A percentile compares a stretch with the other conserved stretches of the same genome.
Evolutionary conservation across 2,797 vertebrate genomes (phyloP).

Genomic region (Centropyge bicolor): DNA sequence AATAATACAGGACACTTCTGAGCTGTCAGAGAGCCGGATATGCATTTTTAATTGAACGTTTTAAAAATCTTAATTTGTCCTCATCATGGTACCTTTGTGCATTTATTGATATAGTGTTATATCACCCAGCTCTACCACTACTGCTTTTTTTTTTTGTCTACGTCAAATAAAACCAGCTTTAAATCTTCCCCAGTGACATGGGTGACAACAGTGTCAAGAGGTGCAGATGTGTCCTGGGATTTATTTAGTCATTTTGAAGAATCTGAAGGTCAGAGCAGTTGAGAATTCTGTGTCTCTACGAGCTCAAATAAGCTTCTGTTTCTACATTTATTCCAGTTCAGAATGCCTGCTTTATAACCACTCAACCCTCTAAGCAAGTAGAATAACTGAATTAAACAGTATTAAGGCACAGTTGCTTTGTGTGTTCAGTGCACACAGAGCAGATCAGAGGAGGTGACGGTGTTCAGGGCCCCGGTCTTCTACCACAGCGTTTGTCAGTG

Average conservation of each 20-base stretch:
- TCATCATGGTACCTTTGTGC: neutral
- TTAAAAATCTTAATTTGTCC: no score
- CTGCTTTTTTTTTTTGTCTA: neutral
- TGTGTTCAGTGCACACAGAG: neutral
- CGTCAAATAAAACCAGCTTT: neutral
- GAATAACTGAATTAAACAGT: slow-evolving; percentile 20
- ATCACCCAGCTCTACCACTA: neutral
- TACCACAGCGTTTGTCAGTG: slow-evolving; percentile 29
- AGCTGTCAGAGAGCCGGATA: neutral
- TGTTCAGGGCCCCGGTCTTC: slow-evolving; percentile 36
- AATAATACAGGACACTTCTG: neutral
- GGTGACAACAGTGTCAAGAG: neutral
- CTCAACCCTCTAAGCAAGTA: slow-evolving; percentile 18
- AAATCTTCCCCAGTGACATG: neutral
- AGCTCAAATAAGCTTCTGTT: neutral
- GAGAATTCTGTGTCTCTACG: neutral
- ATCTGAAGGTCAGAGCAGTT: neutral
- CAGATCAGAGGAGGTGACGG: slow-evolving; percentile 11
- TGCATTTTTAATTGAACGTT: neutral
- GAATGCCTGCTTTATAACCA: neutral
- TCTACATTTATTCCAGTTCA: slow-evolving; percentile 4
- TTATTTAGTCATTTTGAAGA: neutral
- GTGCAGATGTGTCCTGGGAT: neutral
- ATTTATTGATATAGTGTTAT: neutral
- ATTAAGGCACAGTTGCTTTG: neutral